Evolutionary conservation across 2,113 vertebrate species (phyloP).

Genomic region (Carassius carassius): DNA sequence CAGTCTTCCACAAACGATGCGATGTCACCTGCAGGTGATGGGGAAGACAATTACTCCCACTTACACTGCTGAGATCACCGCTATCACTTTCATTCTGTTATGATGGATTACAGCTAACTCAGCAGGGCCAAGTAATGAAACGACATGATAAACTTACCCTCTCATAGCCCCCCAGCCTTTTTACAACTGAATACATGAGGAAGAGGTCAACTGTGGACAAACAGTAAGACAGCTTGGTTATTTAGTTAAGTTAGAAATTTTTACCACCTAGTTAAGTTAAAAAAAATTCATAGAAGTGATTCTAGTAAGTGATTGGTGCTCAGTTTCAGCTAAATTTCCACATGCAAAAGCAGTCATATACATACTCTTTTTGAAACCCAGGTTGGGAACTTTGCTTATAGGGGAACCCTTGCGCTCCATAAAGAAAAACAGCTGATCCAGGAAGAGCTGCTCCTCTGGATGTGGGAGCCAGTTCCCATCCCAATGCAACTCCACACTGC

Average conservation of each 20-base stretch:
- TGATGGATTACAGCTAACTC: neutral
- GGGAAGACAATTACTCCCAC: neutral
- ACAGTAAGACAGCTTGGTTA: neutral
- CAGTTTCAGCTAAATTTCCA: too few species aligned
- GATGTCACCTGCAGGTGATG: constrained; percentile 70
- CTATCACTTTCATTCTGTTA: constrained; percentile 8
- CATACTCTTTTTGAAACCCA: constrained; percentile 85
- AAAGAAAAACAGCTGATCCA: constrained; percentile 76
- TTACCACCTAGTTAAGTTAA: too few species aligned
- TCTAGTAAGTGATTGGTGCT: neutral
- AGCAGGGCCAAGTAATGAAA: neutral
- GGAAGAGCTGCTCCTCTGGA: constrained; percentile 79
- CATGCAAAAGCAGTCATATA: neutral
- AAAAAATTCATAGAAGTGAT: neutral
- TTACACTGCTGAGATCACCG: neutral
- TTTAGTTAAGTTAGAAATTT: neutral
- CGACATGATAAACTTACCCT: constrained; percentile 63
- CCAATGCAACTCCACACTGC: constrained; percentile 72
- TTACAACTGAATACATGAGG: constrained; percentile 78
- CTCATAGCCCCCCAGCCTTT: constrained; percentile 77
- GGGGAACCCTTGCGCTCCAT: constrained; percentile 75
- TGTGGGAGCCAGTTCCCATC: constrained; percentile 76
- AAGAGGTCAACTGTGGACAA: constrained; percentile 77
- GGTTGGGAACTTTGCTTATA: constrained; percentile 81
- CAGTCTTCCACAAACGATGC: constrained; percentile 78